Evolutionary conservation across 2,888 invertebrate species (phyloP).

Genomic region (Patella pellucida): DNA sequence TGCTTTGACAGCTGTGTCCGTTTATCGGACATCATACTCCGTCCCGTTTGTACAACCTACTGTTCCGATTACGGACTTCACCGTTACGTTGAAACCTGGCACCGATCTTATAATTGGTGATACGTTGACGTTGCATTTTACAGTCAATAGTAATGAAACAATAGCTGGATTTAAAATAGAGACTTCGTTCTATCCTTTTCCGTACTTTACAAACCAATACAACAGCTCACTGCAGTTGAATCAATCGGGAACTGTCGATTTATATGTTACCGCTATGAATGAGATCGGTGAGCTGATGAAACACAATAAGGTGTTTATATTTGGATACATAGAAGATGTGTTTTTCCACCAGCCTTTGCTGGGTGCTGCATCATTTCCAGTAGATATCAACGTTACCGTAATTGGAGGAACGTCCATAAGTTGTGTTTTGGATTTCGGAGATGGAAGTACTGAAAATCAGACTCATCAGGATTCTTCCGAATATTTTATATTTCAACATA

Average conservation of each 20-base stretch:
- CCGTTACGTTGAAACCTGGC: slow-evolving; percentile 22
- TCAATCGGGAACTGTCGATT: slow-evolving; percentile 18
- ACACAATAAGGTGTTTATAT: slow-evolving; percentile 19
- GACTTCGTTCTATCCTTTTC: slow-evolving; percentile 20
- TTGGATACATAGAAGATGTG: slow-evolving; percentile 23
- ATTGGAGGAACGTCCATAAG: slow-evolving; percentile 25
- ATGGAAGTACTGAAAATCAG: slow-evolving; percentile 22
- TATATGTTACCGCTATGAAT: slow-evolving; percentile 33
- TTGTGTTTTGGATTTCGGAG: slow-evolving; percentile 29
- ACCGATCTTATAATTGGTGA: slow-evolving; percentile 19
- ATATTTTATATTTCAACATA: slow-evolving; percentile 24
- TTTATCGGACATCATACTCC: slow-evolving; percentile 15
- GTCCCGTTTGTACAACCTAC: slow-evolving; percentile 27
- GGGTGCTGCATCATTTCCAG: slow-evolving; percentile 12
- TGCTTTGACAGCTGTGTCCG: slow-evolving; percentile 15
- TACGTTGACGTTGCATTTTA: slow-evolving; percentile 21
- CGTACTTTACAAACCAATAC: slow-evolving; percentile 23
- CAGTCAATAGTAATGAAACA: slow-evolving; percentile 18
- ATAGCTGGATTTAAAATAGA: slow-evolving; percentile 33
- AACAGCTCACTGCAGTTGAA: slow-evolving; percentile 13
- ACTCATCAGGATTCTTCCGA: slow-evolving; percentile 17
- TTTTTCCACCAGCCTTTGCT: background rate
- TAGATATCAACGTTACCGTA: slow-evolving; percentile 16
- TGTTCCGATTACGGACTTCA: slow-evolving; percentile 16
- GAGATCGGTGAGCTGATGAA: slow-evolving; percentile 28